Evolutionary conservation across 2,113 vertebrate genomes (phyloP).

Genomic region (Xiphophorus hellerii): DNA sequence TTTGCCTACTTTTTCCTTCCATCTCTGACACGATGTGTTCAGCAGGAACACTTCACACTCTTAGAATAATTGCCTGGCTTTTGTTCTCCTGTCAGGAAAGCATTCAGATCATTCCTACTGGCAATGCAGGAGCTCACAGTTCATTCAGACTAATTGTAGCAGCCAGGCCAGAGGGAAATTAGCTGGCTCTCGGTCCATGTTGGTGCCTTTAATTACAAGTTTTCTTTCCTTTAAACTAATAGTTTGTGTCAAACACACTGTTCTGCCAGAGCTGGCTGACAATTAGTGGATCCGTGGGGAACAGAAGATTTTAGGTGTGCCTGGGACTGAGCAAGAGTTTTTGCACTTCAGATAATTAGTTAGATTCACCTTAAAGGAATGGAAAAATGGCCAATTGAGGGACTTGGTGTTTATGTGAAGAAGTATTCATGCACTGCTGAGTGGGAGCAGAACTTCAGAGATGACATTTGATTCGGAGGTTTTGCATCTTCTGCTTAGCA

Average conservation of each 20-base stretch:
- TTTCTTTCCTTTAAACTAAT: constrained; percentile 53
- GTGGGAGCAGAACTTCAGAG: constrained; percentile 62
- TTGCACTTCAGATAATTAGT: constrained; percentile 69
- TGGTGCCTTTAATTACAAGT: constrained; percentile 51
- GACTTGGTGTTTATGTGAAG: constrained; percentile 60
- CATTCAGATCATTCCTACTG: constrained; percentile 71
- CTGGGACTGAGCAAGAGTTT: constrained; percentile 30
- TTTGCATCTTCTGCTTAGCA: constrained; percentile 62
- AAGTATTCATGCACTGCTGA: constrained; percentile 67
- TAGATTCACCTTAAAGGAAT: constrained; percentile 66
- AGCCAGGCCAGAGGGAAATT: background rate
- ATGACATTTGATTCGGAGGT: constrained; percentile 69
- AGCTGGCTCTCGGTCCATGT: constrained; percentile 21
- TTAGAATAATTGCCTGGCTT: constrained; percentile 73
- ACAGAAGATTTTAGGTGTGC: constrained; percentile 47
- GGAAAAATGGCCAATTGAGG: constrained; percentile 69
- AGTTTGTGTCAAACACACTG: constrained; percentile 49
- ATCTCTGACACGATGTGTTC: constrained; percentile 73
- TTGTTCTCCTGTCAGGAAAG: constrained; percentile 75
- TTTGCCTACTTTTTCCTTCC: constrained; percentile 60
- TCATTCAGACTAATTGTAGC: constrained; percentile 67
- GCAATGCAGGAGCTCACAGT: constrained; percentile 54
- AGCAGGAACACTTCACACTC: constrained; percentile 70
- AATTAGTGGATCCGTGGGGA: constrained; percentile 56
- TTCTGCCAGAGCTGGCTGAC: constrained; percentile 17